Percentiles rank a stretch among this genome's conserved stretches.
Evolutionary conservation across 2,797 vertebrate genomes (phyloP).

Genomic region (Gallinago nigripennis): DNA sequence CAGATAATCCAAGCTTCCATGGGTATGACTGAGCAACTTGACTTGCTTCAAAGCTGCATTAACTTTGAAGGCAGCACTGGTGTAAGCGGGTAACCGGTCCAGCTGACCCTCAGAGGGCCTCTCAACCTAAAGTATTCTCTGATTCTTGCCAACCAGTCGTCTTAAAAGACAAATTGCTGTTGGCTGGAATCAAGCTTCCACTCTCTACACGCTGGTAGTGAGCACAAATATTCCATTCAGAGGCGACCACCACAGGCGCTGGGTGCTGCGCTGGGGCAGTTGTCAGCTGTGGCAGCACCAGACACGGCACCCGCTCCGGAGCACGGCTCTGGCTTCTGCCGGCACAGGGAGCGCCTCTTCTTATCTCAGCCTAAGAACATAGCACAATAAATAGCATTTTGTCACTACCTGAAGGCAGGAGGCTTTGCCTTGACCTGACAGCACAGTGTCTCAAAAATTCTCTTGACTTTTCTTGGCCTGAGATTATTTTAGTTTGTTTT

Average conservation of each 20-base stretch:
- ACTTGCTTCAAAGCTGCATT: neutral
- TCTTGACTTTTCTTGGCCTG: neutral
- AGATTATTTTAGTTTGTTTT: neutral
- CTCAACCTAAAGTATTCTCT: neutral
- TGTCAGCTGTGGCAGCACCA: neutral
- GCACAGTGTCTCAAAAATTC: neutral
- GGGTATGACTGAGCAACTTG: neutral
- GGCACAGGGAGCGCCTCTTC: neutral
- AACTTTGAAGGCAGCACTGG: neutral
- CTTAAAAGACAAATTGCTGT: neutral
- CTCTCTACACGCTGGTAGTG: neutral
- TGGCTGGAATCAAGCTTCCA: neutral
- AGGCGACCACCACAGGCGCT: accelerated
- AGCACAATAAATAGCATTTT: neutral
- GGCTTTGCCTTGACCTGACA: neutral
- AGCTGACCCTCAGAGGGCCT: neutral
- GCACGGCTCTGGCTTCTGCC: neutral
- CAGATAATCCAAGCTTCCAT: neutral
- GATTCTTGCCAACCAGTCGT: neutral
- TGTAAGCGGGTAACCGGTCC: neutral
- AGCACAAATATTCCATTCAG: neutral
- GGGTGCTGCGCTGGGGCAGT: neutral
- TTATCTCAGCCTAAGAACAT: neutral
- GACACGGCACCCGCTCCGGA: neutral
- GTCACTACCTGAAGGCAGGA: neutral